These are phyloP conservation scores for Archocentrus centrarchus DNA, from an alignment of 2,113 vertebrate genomes.

Conservation along the genomic window DNA sequence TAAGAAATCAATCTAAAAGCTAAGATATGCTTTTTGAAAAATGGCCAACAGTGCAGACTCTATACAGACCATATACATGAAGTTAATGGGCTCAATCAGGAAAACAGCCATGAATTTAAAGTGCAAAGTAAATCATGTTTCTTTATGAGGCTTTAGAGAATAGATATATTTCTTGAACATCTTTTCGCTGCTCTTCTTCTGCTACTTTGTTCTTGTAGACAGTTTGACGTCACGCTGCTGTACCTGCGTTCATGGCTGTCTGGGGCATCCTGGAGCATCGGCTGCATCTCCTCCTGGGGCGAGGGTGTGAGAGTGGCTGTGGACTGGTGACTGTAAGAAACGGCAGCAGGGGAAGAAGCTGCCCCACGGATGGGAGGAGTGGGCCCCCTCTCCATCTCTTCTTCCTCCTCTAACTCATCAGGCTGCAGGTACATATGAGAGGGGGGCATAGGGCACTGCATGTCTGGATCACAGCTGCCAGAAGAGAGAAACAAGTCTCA, in stretches of 20 bases:
- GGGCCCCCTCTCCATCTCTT: conserved; percentile 91
- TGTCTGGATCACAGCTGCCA: conserved; percentile 91
- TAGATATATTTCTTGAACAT: not conserved
- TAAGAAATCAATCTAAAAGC: conserved; percentile 48
- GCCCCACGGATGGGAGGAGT: conserved; percentile 94
- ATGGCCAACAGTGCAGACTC: not conserved
- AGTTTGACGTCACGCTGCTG: not conserved
- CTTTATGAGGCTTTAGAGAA: conserved; percentile 9
- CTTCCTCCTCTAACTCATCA: conserved; percentile 90
- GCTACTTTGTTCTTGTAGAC: not conserved
- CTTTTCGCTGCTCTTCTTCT: not conserved
- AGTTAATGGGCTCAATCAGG: conserved; percentile 45
- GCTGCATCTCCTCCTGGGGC: conserved; percentile 96
- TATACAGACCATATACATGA: conserved; percentile 13
- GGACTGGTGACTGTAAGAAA: conserved; percentile 98
- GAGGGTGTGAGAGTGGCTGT: conserved; percentile 98
- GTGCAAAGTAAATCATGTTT: not conserved
- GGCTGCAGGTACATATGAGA: conserved; percentile 98
- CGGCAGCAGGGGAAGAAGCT: conserved; percentile 95
- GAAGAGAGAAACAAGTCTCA: conserved; percentile 51
- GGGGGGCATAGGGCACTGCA: conserved; percentile 91
- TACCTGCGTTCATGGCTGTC: conserved; percentile 93
- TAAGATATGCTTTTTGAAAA: conserved; percentile 20
- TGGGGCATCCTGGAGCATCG: conserved; percentile 91
- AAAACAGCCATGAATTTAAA: conserved; percentile 25